A percentile compares a stretch with the other conserved stretches of the same genome.
Evolutionary conservation across 2,113 vertebrate genomes (phyloP).

Genomic region (Python bivittatus): DNA sequence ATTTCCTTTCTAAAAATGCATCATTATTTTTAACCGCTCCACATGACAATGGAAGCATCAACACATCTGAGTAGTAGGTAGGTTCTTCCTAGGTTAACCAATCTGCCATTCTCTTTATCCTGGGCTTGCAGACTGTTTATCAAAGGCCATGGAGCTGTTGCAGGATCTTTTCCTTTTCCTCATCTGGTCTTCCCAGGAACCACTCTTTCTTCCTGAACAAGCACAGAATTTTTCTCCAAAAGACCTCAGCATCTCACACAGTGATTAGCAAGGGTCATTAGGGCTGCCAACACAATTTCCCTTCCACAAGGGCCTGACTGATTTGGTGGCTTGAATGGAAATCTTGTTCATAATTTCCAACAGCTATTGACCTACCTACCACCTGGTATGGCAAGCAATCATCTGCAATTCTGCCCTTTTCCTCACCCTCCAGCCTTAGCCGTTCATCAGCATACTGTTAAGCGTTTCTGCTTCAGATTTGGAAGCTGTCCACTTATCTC

Average conservation of each 20-base stretch:
- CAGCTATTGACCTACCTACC: conserved; percentile 65
- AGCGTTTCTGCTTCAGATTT: conserved; percentile 46
- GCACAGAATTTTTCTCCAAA: conserved; percentile 58
- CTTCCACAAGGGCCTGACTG: conserved; percentile 42
- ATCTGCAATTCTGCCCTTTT: conserved; percentile 58
- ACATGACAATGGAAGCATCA: background rate
- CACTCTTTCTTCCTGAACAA: conserved; percentile 37
- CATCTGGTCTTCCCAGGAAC: conserved; percentile 16
- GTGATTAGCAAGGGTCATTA: conserved; percentile 63
- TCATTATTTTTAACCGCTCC: conserved; percentile 24
- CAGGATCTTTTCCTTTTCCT: background rate
- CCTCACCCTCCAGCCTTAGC: conserved; percentile 52
- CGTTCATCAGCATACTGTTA: conserved; percentile 60
- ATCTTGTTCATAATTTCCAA: conserved; percentile 47
- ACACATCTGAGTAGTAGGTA: background rate
- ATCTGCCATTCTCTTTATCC: background rate
- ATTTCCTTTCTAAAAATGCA: background rate
- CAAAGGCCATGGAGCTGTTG: background rate
- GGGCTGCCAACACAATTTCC: conserved; percentile 60
- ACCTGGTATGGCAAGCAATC: conserved; percentile 58
- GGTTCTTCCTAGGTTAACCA: background rate
- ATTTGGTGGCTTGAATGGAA: conserved; percentile 41
- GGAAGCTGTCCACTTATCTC: conserved; percentile 51
- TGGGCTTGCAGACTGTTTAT: background rate
- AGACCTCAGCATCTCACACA: conserved; percentile 34